A percentile compares a stretch with the other conserved stretches of the same genome.
Conservation (phyloP, 2,888 invertebrate genomes). For the Hydroisotoma schaefferi region DNA sequence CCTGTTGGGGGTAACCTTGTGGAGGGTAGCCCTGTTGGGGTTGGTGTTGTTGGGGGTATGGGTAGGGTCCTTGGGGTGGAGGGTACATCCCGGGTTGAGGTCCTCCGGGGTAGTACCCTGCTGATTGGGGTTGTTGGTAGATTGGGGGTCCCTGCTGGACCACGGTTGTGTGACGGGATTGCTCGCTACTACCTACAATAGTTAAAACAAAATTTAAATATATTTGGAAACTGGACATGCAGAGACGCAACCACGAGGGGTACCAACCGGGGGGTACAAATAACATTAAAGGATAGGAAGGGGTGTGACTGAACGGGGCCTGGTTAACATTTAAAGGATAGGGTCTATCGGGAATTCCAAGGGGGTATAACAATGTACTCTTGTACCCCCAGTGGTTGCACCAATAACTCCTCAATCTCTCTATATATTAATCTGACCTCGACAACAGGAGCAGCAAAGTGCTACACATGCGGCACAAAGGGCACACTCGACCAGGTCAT, state of each 20-base stretch:
- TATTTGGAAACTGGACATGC: not conserved
- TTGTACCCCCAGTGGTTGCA: too few relatives aligned
- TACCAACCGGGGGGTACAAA: too few relatives aligned
- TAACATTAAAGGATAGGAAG: too few relatives aligned
- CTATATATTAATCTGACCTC: slow-evolving; percentile 24
- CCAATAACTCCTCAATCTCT: not conserved
- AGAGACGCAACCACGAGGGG: too few relatives aligned
- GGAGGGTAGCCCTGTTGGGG: slow-evolving; percentile 19
- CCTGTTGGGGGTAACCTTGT: slow-evolving; percentile 4
- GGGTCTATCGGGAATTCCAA: too few relatives aligned
- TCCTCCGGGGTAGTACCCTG: not conserved
- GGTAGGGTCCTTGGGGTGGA: slow-evolving; percentile 14
- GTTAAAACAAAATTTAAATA: not conserved
- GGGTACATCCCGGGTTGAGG: slow-evolving; percentile 34
- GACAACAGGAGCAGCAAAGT: slow-evolving; percentile 41
- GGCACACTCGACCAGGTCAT: slow-evolving; percentile 45
- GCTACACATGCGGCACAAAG: slow-evolving; percentile 42
- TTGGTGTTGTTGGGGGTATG: slow-evolving; percentile 9
- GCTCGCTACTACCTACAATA: not conserved
- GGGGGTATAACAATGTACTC: too few relatives aligned
- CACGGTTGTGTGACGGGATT: slow-evolving; percentile 29
- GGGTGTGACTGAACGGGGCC: too few relatives aligned
- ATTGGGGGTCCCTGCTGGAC: slow-evolving; percentile 34
- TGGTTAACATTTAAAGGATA: too few relatives aligned
- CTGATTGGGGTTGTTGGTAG: slow-evolving; percentile 29